Conservation (phyloP, 2,888 invertebrate genomes). For the Pilophorus perplexus region DNA sequence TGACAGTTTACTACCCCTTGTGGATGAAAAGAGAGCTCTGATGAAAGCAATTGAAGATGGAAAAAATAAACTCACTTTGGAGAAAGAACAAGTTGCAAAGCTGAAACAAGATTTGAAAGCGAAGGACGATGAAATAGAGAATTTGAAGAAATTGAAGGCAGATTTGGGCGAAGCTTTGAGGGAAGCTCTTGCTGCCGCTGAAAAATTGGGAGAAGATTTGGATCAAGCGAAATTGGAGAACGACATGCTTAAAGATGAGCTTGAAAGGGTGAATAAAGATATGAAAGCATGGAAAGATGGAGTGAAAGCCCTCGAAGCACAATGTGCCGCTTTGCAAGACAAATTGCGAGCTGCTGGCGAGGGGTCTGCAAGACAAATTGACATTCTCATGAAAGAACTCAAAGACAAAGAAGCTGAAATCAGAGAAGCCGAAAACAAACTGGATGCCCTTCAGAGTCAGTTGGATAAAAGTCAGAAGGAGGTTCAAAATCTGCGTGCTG, state of each 20-base stretch:
- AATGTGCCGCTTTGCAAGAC: background rate
- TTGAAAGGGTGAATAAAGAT: conserved; percentile 14
- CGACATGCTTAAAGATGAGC: conserved; percentile 26
- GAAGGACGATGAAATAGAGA: background rate
- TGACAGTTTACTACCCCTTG: background rate
- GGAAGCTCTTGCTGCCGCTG: background rate
- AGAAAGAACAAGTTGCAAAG: conserved; percentile 17
- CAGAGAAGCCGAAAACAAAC: conserved; percentile 16
- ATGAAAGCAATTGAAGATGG: background rate
- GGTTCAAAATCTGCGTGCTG: conserved; percentile 9
- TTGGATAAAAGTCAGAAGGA: conserved; percentile 9
- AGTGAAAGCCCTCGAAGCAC: background rate
- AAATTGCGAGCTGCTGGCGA: background rate
- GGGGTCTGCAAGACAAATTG: background rate
- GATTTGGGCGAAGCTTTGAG: conserved; percentile 24
- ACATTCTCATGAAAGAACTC: conserved; percentile 5
- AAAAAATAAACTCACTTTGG: background rate
- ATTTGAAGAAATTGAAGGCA: background rate
- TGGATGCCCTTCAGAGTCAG: conserved; percentile 7
- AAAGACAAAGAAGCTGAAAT: conserved; percentile 22
- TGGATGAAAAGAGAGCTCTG: conserved; percentile 4
- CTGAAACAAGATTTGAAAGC: conserved; percentile 13
- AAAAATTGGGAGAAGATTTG: conserved; percentile 6
- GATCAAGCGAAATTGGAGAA: background rate
- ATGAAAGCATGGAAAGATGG: conserved; percentile 12